Conservation (phyloP, 2,797 vertebrate genomes). For the Esox lucius region DNA sequence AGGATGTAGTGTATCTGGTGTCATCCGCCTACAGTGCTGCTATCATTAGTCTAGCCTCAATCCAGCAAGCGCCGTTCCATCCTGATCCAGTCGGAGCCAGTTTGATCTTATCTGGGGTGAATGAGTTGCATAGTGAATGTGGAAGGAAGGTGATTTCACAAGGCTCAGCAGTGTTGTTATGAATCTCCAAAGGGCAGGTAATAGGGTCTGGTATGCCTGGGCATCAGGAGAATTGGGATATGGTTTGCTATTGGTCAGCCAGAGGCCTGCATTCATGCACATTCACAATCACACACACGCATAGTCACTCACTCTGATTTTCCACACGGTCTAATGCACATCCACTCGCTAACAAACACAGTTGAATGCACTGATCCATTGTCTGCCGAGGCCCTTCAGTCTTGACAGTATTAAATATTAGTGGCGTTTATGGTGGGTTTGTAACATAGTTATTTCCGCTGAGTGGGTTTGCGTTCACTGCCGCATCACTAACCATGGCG, state of each 20-base stretch:
- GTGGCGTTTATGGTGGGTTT: slow-evolving; percentile 59
- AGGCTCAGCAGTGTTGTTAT: slow-evolving; percentile 16
- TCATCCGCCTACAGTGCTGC: background rate
- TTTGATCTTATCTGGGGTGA: slow-evolving; percentile 37
- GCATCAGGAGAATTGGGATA: background rate
- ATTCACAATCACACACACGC: slow-evolving; percentile 19
- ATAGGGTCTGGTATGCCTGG: slow-evolving; percentile 22
- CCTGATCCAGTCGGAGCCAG: slow-evolving; percentile 52
- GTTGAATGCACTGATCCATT: slow-evolving; percentile 53
- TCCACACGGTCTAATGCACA: slow-evolving; percentile 29
- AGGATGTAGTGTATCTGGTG: slow-evolving; percentile 1
- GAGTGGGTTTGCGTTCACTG: slow-evolving; percentile 42
- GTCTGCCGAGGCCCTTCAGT: slow-evolving; percentile 54
- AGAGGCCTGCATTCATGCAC: background rate
- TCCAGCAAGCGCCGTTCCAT: slow-evolving; percentile 51
- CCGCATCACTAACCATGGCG: slow-evolving; percentile 35
- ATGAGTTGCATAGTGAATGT: slow-evolving; percentile 28
- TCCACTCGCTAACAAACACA: slow-evolving; percentile 48
- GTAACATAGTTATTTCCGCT: slow-evolving; percentile 69
- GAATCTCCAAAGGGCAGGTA: slow-evolving; percentile 18
- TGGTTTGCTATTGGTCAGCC: slow-evolving; percentile 33
- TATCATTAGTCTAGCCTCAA: slow-evolving; percentile 54
- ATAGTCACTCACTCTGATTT: background rate
- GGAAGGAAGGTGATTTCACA: slow-evolving; percentile 30
- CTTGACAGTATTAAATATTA: slow-evolving; percentile 71